These are phyloP conservation scores for Folsomia manolachei DNA, from an alignment of 2,888 invertebrate genomes.

Conservation along the genomic window DNA sequence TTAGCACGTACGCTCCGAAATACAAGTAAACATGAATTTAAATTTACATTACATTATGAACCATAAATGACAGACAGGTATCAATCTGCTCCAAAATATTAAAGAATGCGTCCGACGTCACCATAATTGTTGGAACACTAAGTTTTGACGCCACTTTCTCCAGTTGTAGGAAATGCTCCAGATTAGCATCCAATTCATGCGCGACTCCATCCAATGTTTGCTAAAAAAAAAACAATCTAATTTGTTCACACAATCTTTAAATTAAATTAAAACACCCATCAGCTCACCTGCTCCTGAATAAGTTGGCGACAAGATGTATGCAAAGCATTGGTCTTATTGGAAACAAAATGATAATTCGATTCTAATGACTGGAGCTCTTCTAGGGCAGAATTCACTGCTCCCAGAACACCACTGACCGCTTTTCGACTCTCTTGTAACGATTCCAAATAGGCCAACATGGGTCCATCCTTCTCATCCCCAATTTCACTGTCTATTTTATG, in stretches of 20 bases:
- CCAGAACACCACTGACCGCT: slow-evolving; percentile 67
- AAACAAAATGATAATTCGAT: slow-evolving; percentile 78
- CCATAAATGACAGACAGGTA: slow-evolving; percentile 79
- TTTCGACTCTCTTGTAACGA: slow-evolving; percentile 66
- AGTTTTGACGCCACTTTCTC: slow-evolving; percentile 76
- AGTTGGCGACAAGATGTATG: slow-evolving; percentile 89
- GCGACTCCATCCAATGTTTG: slow-evolving; percentile 75
- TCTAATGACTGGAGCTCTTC: slow-evolving; percentile 69
- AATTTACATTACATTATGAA: slow-evolving; percentile 63
- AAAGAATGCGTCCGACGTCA: slow-evolving; percentile 79
- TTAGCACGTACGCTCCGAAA: background rate
- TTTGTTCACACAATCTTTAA: background rate
- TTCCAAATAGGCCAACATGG: slow-evolving; percentile 68
- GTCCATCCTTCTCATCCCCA: slow-evolving; percentile 66
- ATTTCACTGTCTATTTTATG: slow-evolving; percentile 69
- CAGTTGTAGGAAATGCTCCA: slow-evolving; percentile 82
- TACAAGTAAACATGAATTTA: background rate
- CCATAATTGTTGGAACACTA: slow-evolving; percentile 74
- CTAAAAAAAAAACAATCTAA: slow-evolving; percentile 54
- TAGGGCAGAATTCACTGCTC: slow-evolving; percentile 65
- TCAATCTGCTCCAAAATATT: slow-evolving; percentile 79
- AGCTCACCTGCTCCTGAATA: slow-evolving; percentile 71
- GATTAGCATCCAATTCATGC: slow-evolving; percentile 72
- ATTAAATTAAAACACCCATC: background rate
- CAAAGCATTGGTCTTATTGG: slow-evolving; percentile 86